Percentiles rank a stretch among this genome's conserved stretches.
Evolutionary conservation across 2,888 invertebrate genomes (phyloP).

Genomic region (Lottia scabra): DNA sequence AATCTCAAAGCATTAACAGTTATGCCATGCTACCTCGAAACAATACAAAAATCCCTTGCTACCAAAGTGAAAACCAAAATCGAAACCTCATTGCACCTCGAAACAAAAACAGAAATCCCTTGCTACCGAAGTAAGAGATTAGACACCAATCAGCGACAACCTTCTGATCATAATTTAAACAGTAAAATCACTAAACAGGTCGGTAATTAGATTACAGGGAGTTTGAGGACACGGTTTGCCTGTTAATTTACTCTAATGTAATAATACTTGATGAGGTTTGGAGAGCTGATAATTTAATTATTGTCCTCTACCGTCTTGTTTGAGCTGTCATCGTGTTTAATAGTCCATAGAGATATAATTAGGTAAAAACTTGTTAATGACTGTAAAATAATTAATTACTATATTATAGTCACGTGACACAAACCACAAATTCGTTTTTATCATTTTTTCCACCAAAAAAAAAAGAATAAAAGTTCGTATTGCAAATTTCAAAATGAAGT

Average conservation of each 20-base stretch:
- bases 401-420: not conserved
- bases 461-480: too few species aligned
- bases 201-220: not conserved
- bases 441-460: too few species aligned
- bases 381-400: slow-evolving; percentile 7
- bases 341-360: slow-evolving; percentile 2
- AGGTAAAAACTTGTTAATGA: slow-evolving; percentile 4
- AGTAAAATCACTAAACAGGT: not conserved
- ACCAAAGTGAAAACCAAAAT: too few species aligned
- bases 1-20: too few species aligned
- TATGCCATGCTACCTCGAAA: too few species aligned
- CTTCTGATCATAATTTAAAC: not conserved
- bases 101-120: too few species aligned
- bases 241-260: slow-evolving; percentile 25
- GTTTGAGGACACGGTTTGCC: slow-evolving; percentile 9
- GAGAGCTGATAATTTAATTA: slow-evolving; percentile 27
- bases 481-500: too few species aligned
- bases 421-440: too few species aligned
- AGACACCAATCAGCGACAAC: not conserved
- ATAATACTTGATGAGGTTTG: slow-evolving; percentile 6
- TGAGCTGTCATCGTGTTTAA: not conserved
- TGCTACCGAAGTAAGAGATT: not conserved
- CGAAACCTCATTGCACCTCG: too few species aligned
- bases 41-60: too few species aligned
- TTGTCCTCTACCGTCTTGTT: slow-evolving; percentile 5